phyloP scores from a whole-genome alignment of 2,113 vertebrate species.

The Peromyscus polionotus region DNA sequence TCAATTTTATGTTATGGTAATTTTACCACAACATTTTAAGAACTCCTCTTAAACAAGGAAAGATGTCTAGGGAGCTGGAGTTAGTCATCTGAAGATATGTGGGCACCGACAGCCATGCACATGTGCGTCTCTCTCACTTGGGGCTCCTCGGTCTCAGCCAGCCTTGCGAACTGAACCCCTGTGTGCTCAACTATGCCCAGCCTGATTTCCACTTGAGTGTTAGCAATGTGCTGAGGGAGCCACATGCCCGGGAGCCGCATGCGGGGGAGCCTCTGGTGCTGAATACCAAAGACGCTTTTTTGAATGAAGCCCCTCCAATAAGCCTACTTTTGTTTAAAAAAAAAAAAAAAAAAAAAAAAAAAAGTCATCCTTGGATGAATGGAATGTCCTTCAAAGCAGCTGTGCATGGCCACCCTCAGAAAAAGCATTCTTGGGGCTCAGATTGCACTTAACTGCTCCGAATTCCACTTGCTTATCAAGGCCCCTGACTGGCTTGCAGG shows the following conservation, averaged over 20 bases:
- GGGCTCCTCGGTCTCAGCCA: not conserved
- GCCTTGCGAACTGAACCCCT: not conserved
- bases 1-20: not conserved
- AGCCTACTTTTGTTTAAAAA: slow-evolving; percentile 70
- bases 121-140: not conserved
- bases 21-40: not conserved
- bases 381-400: slow-evolving; percentile 87
- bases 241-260: not conserved
- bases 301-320: slow-evolving; percentile 76
- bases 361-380: slow-evolving; percentile 81
- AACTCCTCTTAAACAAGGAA: not conserved
- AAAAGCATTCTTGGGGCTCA: slow-evolving; percentile 83
- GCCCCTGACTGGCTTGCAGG: slow-evolving; percentile 81
- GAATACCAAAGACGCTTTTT: not conserved
- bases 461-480: slow-evolving; percentile 87
- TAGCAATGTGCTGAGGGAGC: not conserved
- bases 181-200: not conserved
- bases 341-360: slow-evolving; percentile 52
- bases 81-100: not conserved
- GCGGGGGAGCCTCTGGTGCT: slow-evolving; percentile 8
- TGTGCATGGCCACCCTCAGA: slow-evolving; percentile 79
- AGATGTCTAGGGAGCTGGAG: not conserved
- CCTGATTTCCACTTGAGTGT: not conserved
- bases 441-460: slow-evolving; percentile 85
- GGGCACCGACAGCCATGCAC: rapidly evolving